phyloP scores from a whole-genome alignment of 2,888 invertebrate genomes.

The Lasioglossum marginatum region DNA sequence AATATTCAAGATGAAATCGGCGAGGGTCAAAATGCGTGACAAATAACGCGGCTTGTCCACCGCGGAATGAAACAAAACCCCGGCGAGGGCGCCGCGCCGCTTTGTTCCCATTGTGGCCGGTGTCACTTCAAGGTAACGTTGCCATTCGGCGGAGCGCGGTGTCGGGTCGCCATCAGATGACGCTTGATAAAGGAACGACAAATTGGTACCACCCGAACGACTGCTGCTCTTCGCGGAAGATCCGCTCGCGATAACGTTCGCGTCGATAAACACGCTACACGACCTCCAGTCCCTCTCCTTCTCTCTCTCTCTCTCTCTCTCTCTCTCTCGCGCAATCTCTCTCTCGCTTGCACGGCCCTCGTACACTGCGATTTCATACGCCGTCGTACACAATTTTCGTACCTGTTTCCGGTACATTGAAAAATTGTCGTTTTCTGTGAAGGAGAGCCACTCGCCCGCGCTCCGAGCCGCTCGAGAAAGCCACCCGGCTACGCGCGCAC shows the following conservation, averaged over 20 bases:
- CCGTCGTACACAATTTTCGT: conserved; percentile 53
- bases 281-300: conserved; percentile 12
- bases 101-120: conserved; percentile 83
- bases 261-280: conserved; percentile 82
- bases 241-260: conserved; percentile 76
- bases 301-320: not conserved
- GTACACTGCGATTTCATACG: conserved; percentile 48
- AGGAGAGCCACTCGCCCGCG: not conserved
- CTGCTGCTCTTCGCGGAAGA: conserved; percentile 80
- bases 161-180: conserved; percentile 84
- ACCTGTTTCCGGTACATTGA: conserved; percentile 52
- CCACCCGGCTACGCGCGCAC: not conserved
- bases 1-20: conserved; percentile 83
- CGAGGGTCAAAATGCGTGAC: conserved; percentile 82
- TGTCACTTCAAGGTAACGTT: conserved; percentile 82
- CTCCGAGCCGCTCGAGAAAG: not conserved
- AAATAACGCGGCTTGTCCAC: conserved; percentile 81
- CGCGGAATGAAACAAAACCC: conserved; percentile 83
- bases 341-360: not conserved
- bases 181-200: conserved; percentile 83
- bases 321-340: not conserved
- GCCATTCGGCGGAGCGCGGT: conserved; percentile 77
- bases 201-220: conserved; percentile 84
- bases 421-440: conserved; percentile 37
- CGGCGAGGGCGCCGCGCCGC: conserved; percentile 75